A percentile compares a stretch with the other conserved stretches of the same genome.
These are phyloP conservation scores for Tenrec ecaudatus DNA, from an alignment of 2,113 vertebrate genomes.

Conservation along the genomic window DNA sequence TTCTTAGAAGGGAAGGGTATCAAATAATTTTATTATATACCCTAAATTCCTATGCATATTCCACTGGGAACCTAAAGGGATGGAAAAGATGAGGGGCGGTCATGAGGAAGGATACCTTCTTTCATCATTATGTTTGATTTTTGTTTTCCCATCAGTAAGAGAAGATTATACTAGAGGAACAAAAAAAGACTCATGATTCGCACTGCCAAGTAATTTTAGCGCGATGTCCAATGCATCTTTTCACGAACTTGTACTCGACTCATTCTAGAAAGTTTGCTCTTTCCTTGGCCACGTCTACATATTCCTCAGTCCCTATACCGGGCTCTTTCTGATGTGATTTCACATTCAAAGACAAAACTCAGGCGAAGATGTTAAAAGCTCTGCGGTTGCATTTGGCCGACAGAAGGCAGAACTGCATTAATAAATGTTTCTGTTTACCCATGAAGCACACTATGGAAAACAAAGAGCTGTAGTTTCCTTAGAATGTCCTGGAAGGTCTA, in stretches of 20 bases:
- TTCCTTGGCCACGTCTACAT: too few relatives aligned
- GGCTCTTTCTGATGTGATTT: too few relatives aligned
- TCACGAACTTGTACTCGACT: background rate
- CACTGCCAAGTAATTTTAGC: background rate
- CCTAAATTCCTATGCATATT: background rate
- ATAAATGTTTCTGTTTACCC: too few relatives aligned
- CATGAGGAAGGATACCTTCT: background rate
- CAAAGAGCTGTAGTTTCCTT: background rate
- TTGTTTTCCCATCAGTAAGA: background rate
- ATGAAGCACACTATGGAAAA: too few relatives aligned
- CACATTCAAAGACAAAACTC: too few relatives aligned
- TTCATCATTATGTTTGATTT: background rate
- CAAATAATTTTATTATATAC: too few relatives aligned
- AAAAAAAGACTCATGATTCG: conserved; percentile 31
- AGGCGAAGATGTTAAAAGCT: too few relatives aligned
- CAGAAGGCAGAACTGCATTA: too few relatives aligned
- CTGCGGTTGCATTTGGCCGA: too few relatives aligned
- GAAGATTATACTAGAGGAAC: background rate
- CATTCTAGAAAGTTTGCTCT: background rate
- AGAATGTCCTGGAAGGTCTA: background rate
- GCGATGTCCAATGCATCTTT: background rate
- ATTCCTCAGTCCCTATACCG: too few relatives aligned
- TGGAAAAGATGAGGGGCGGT: background rate
- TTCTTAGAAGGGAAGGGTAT: too few relatives aligned
- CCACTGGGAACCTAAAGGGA: background rate